A percentile compares a stretch with the other conserved stretches of the same genome.
These are phyloP conservation scores for Siniperca scherzeri DNA, from an alignment of 2,797 vertebrate species.

Conservation along the genomic window DNA sequence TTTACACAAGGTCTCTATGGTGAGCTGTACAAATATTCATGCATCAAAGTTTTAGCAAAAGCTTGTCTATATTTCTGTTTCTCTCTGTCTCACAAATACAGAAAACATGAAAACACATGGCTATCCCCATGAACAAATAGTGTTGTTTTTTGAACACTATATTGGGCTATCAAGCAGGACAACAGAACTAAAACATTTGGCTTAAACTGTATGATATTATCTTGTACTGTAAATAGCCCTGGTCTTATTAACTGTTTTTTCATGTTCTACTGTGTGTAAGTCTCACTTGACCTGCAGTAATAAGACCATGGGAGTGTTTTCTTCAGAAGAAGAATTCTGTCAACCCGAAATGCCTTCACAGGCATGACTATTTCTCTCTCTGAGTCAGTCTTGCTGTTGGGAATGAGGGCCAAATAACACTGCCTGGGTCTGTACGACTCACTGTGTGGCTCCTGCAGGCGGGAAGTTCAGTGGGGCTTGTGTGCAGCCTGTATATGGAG, in stretches of 20 bases:
- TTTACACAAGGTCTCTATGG: conserved; percentile 1
- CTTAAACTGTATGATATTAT: conserved; percentile 18
- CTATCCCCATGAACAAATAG: background rate
- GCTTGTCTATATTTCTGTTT: background rate
- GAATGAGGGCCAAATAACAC: conserved; percentile 28
- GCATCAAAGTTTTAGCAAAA: conserved; percentile 1
- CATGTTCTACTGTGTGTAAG: conserved; percentile 18
- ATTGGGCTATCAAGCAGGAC: conserved; percentile 10
- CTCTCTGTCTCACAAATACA: conserved; percentile 1
- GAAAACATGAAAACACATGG: background rate
- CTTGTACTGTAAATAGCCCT: conserved; percentile 30
- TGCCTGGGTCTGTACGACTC: conserved; percentile 2
- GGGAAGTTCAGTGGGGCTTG: conserved; percentile 3
- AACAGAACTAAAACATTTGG: conserved; percentile 30
- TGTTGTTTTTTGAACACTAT: conserved; percentile 11
- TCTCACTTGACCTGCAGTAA: conserved; percentile 50
- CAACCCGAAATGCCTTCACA: conserved; percentile 47
- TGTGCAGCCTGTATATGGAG: conserved; percentile 9
- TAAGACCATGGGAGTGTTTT: conserved; percentile 59
- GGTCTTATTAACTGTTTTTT: conserved; percentile 25
- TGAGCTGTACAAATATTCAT: background rate
- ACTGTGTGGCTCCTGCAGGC: conserved; percentile 9
- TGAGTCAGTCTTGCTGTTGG: conserved; percentile 46
- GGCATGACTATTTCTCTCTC: conserved; percentile 50
- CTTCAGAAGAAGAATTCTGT: conserved; percentile 53